These are phyloP conservation scores for Xiphophorus hellerii DNA, from an alignment of 2,113 vertebrate species.

Conservation along the genomic window DNA sequence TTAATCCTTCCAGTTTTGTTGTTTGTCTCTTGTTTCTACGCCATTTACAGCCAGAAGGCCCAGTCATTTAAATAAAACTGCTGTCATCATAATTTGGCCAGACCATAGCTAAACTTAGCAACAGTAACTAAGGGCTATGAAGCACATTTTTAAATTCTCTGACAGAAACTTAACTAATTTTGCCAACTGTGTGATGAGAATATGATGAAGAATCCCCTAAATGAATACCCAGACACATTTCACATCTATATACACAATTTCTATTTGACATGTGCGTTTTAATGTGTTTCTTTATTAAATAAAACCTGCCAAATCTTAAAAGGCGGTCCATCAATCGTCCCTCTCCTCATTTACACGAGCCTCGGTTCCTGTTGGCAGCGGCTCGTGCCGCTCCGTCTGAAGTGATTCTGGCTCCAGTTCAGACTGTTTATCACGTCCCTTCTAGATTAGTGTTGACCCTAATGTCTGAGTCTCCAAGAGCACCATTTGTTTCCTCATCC, in stretches of 20 bases:
- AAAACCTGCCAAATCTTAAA: slow-evolving; percentile 34
- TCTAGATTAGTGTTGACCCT: slow-evolving; percentile 77
- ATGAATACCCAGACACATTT: slow-evolving; percentile 29
- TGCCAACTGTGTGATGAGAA: slow-evolving; percentile 26
- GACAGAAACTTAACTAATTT: slow-evolving; percentile 10
- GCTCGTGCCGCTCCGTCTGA: slow-evolving; percentile 62
- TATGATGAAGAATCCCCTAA: slow-evolving; percentile 32
- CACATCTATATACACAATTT: slow-evolving; percentile 33
- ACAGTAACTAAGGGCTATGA: slow-evolving; percentile 5
- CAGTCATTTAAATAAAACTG: not conserved
- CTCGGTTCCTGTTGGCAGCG: slow-evolving; percentile 51
- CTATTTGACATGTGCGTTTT: slow-evolving; percentile 10
- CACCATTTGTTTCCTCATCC: slow-evolving; percentile 71
- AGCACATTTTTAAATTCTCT: slow-evolving; percentile 6
- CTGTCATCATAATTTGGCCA: not conserved
- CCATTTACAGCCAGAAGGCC: not conserved
- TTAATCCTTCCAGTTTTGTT: not conserved
- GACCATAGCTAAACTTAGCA: slow-evolving; percentile 1
- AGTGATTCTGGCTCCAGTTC: slow-evolving; percentile 72
- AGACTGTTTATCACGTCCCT: slow-evolving; percentile 74
- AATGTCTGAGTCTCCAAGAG: slow-evolving; percentile 74
- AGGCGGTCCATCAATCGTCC: slow-evolving; percentile 56
- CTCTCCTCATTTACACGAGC: slow-evolving; percentile 62
- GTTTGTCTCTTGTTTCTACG: not conserved
- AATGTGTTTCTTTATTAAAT: slow-evolving; percentile 13